Evolutionary conservation across 35 echinoderm and acorn worm species (phyloP), one percentile per base, ranked within the genome.

Genomic region (Chiridota heheva): DNA sequence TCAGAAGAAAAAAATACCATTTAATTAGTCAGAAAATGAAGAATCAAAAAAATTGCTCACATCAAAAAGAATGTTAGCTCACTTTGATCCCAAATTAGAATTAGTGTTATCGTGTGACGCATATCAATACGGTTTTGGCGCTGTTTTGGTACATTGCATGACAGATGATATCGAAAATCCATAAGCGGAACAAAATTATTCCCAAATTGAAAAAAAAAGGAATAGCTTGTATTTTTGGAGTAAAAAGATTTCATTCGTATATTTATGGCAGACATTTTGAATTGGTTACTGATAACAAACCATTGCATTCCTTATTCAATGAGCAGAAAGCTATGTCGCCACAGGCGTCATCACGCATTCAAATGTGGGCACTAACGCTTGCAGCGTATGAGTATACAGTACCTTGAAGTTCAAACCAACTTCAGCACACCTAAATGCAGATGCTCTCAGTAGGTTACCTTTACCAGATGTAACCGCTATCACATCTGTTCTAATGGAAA

Each of bases 361-460:
- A 91, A 28, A 61, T 63, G 8, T 91, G 74, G 82, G 81, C 63
- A 38, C 66, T 86, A 1, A 80, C 48, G 1, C 56, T 85, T 2
- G 42, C 89, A 63, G 74, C 83, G 12, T 91, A 91, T 45, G 73
- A 86, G 10, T 72, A 80, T 64, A 60, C n/a, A n/a, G n/a, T n/a
- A n/a, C 36, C 31, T 40, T 80, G 60, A 67, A 31, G 29, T 91
- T 79, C 68, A 48, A 57, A 41, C 53, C 73, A 20, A 73, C 72
- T 8, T 22, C 6, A 29, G 43, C 63, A 1, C 70, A 91, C 27
- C 29, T 17, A 17, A 85, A 86, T 80, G 89, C 89, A 7, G 89
- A 86, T 67, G 76, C 38, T 24, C 41, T 91, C 24, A 86, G 82
- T 53, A 78, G 89, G 20, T 67, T 91, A 47, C 83, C 89, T 35